A percentile compares a stretch with the other conserved stretches of the same genome.
Conservation (phyloP, 2,113 vertebrate species). For the Myodes glareolus region DNA sequence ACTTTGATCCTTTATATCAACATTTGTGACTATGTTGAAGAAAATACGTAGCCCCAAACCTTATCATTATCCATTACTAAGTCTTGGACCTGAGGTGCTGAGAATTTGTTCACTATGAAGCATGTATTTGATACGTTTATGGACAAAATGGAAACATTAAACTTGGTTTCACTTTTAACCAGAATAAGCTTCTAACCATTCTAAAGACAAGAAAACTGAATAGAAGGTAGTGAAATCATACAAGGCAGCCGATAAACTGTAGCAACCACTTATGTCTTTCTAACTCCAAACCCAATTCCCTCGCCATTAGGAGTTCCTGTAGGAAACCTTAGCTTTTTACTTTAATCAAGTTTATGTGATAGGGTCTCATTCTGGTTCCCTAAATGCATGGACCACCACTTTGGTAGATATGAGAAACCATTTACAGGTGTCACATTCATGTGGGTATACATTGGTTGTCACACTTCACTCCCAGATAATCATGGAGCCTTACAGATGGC, state of each 20-base stretch:
- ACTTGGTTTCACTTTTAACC: slow-evolving; percentile 38
- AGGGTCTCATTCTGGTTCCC: neutral
- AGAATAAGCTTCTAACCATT: neutral
- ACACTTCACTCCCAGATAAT: neutral
- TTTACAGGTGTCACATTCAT: neutral
- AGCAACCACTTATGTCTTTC: neutral
- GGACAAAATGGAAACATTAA: neutral
- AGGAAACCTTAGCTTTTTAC: neutral
- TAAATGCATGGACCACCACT: neutral
- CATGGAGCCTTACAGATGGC: neutral
- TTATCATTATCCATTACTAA: slow-evolving; percentile 31
- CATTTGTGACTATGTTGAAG: neutral
- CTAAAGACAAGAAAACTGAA: slow-evolving; percentile 32
- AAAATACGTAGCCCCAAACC: neutral
- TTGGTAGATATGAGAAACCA: neutral
- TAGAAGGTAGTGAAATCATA: neutral
- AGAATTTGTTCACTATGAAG: slow-evolving; percentile 17
- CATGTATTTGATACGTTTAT: neutral
- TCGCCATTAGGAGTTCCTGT: neutral
- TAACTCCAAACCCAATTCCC: neutral
- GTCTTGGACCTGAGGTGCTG: neutral
- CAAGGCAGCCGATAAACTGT: slow-evolving; percentile 6
- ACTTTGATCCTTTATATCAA: slow-evolving; percentile 14
- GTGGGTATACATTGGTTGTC: neutral
- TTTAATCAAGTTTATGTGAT: neutral